A percentile compares a stretch with the other conserved stretches of the same genome.
Conservation (phyloP, 2,797 vertebrate species). For the Cichlasoma orientale region DNA sequence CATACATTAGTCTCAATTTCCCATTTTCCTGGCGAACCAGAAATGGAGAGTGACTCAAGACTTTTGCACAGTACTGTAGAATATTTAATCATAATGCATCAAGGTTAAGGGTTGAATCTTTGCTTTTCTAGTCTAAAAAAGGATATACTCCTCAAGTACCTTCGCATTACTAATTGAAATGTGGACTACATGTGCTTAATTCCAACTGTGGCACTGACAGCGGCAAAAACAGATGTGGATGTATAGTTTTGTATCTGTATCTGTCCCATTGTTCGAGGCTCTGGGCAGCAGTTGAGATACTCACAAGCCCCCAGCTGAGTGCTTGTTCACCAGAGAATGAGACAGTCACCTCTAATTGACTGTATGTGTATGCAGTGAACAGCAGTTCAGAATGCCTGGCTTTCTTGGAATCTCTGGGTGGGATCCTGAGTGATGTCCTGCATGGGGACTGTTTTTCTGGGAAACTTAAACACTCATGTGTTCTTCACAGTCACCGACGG, state of each 20-base stretch:
- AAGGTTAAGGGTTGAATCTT: too few relatives aligned
- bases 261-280: accelerated
- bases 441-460: not conserved
- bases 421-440: not conserved
- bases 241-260: not conserved
- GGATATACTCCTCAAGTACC: not conserved
- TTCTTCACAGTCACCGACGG: not conserved
- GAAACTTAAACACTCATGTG: not conserved
- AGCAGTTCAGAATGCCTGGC: not conserved
- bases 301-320: not conserved
- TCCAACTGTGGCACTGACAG: not conserved
- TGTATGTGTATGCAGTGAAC: not conserved
- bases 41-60: too few relatives aligned
- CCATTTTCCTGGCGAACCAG: not conserved
- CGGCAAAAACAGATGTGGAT: not conserved
- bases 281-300: not conserved
- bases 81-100: not conserved
- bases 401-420: too few relatives aligned
- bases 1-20: not conserved
- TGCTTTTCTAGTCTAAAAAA: not conserved
- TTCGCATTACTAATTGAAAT: not conserved
- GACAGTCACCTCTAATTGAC: not conserved
- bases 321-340: not conserved
- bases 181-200: not conserved
- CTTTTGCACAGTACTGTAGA: too few relatives aligned